Conservation (phyloP, 2,797 vertebrate species). For the Sebastes dallii region DNA sequence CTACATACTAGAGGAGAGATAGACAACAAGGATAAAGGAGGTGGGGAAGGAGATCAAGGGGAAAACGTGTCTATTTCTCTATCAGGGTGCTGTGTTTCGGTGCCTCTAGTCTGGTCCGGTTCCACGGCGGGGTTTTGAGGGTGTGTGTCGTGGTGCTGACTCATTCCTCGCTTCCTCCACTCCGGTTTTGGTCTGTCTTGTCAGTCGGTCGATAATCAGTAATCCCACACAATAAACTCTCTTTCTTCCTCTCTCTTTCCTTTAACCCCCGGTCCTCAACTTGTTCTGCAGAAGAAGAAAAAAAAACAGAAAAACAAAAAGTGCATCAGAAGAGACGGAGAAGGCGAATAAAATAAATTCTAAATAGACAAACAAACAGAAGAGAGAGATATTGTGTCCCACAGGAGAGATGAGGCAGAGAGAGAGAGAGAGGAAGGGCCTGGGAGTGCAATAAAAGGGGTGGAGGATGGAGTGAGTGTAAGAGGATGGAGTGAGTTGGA, state of each 20-base stretch:
- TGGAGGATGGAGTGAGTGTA: neutral
- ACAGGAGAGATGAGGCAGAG: slow-evolving; percentile 10
- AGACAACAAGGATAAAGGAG: slow-evolving; percentile 22
- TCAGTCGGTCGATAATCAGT: slow-evolving; percentile 56
- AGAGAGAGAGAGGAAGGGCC: neutral
- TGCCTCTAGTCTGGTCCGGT: slow-evolving; percentile 49
- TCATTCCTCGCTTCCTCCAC: slow-evolving; percentile 53
- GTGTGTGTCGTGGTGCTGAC: slow-evolving; percentile 62
- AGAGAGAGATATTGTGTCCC: slow-evolving; percentile 30
- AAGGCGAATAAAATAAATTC: slow-evolving; percentile 2
- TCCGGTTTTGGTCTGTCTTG: slow-evolving; percentile 39
- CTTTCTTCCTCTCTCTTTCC: neutral
- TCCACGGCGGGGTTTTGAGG: slow-evolving; percentile 42
- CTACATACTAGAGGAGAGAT: slow-evolving; percentile 32
- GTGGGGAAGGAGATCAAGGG: slow-evolving; percentile 9
- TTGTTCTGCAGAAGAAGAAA: slow-evolving; percentile 72
- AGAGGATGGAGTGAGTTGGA: slow-evolving; percentile 47
- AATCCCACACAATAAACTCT: slow-evolving; percentile 66
- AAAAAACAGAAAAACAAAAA: slow-evolving; percentile 18
- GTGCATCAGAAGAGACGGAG: slow-evolving; percentile 12
- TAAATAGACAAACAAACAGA: slow-evolving; percentile 26
- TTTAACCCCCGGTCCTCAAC: slow-evolving; percentile 80
- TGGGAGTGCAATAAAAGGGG: slow-evolving; percentile 50
- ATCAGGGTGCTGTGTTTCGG: slow-evolving; percentile 44
- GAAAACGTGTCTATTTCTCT: slow-evolving; percentile 31